Conservation (phyloP, 2,113 vertebrate species). For the Columba livia region DNA sequence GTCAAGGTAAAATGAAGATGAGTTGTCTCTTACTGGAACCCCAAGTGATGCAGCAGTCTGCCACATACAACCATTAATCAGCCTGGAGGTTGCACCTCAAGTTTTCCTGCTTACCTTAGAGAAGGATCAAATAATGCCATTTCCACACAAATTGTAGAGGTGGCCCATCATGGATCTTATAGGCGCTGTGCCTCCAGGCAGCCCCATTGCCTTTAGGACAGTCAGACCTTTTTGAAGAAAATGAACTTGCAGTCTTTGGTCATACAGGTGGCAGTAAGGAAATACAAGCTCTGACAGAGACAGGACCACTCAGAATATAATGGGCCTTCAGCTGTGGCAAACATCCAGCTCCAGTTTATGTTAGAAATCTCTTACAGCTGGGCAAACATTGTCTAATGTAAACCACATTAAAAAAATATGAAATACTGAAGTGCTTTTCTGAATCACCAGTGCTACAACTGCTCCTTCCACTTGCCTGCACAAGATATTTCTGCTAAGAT, state of each 20-base stretch:
- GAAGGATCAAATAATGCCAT: not conserved
- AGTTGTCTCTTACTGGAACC: not conserved
- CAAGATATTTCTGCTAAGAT: not conserved
- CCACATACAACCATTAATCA: not conserved
- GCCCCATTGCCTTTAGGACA: not conserved
- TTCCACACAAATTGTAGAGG: not conserved
- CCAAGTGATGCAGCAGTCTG: not conserved
- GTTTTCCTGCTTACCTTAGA: not conserved
- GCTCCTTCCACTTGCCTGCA: not conserved
- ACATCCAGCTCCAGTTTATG: rapidly evolving
- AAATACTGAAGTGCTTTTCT: not conserved
- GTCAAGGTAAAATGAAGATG: not conserved
- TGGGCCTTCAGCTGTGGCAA: not conserved
- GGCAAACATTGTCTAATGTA: not conserved
- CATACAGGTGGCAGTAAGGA: not conserved
- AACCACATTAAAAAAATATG: not conserved
- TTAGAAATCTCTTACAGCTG: not conserved
- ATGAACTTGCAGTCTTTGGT: not conserved
- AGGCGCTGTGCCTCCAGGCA: not conserved
- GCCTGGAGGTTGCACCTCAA: not conserved
- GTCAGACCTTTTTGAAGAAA: not conserved
- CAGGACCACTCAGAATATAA: not conserved
- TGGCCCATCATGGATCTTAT: not conserved
- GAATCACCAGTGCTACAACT: not conserved
- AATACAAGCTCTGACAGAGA: not conserved